Conservation (phyloP, 2,797 vertebrate genomes). For the Megaceryle alcyon region DNA sequence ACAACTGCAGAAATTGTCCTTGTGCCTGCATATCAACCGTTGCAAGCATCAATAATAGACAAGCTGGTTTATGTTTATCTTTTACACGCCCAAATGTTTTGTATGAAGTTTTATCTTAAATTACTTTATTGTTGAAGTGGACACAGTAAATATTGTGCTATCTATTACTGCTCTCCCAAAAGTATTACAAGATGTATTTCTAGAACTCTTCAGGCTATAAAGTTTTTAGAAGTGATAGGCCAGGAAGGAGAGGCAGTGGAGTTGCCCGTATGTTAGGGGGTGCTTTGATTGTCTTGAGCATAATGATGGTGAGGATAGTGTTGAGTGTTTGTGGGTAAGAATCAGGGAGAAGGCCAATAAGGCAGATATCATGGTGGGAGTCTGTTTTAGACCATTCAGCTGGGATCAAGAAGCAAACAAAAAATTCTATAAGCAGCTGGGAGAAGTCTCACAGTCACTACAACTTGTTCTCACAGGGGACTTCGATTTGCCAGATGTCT, state of each 20-base stretch:
- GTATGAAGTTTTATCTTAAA: not conserved
- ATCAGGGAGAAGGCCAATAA: not conserved
- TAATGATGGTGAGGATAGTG: not conserved
- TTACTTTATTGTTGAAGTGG: not conserved
- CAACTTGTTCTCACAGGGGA: not conserved
- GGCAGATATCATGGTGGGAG: not conserved
- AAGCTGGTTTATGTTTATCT: not conserved
- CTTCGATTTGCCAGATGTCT: not conserved
- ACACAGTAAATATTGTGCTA: not conserved
- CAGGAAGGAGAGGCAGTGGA: not conserved
- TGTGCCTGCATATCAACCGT: not conserved
- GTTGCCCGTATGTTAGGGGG: not conserved
- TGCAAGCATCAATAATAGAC: not conserved
- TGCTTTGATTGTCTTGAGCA: not conserved
- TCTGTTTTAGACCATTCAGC: not conserved
- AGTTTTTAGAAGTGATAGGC: not conserved
- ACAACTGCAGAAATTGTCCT: not conserved
- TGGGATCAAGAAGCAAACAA: not conserved
- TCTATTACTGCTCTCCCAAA: not conserved
- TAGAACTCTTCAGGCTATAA: not conserved
- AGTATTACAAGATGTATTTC: not conserved
- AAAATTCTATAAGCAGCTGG: not conserved
- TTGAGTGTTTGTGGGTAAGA: not conserved
- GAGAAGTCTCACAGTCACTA: not conserved
- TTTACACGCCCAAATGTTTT: not conserved